Conservation (phyloP, 2,888 invertebrate genomes). For the Drosophila kokeensis region DNA sequence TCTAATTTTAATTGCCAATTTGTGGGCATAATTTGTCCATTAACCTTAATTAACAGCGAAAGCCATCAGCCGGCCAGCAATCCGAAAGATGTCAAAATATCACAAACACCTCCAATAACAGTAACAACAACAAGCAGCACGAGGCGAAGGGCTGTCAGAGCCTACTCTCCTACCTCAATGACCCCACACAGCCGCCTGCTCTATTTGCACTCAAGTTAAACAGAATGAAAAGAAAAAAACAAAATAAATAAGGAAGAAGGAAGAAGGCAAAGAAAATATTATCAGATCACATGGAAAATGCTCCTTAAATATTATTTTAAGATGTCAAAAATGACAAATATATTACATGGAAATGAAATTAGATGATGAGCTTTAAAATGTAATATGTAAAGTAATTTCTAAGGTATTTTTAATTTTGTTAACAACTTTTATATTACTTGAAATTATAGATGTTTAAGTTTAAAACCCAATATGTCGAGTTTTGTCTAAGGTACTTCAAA, state of each 20-base stretch:
- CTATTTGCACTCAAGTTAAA: slow-evolving; percentile 75
- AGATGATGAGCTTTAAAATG: background rate
- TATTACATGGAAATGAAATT: background rate
- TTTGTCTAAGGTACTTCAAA: background rate
- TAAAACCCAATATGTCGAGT: background rate
- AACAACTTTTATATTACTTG: background rate
- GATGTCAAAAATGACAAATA: background rate
- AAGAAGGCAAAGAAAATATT: no score
- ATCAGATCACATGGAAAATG: slow-evolving; percentile 5
- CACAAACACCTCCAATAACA: slow-evolving; percentile 70
- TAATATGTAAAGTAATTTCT: background rate
- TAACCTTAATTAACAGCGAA: slow-evolving; percentile 79
- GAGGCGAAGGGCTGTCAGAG: slow-evolving; percentile 34
- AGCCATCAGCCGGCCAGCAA: slow-evolving; percentile 60
- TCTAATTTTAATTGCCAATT: slow-evolving; percentile 81
- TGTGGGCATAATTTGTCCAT: slow-evolving; percentile 81
- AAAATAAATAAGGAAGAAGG: background rate
- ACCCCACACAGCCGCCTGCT: slow-evolving; percentile 30
- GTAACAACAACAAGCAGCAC: slow-evolving; percentile 19
- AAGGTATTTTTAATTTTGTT: background rate
- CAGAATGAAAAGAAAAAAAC: background rate
- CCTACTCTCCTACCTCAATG: slow-evolving; percentile 18
- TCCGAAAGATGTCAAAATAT: slow-evolving; percentile 74
- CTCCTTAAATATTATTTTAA: slow-evolving; percentile 1
- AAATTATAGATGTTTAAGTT: background rate